phyloP scores from a whole-genome alignment of 2,113 vertebrate genomes.

The Scophthalmus maximus region DNA sequence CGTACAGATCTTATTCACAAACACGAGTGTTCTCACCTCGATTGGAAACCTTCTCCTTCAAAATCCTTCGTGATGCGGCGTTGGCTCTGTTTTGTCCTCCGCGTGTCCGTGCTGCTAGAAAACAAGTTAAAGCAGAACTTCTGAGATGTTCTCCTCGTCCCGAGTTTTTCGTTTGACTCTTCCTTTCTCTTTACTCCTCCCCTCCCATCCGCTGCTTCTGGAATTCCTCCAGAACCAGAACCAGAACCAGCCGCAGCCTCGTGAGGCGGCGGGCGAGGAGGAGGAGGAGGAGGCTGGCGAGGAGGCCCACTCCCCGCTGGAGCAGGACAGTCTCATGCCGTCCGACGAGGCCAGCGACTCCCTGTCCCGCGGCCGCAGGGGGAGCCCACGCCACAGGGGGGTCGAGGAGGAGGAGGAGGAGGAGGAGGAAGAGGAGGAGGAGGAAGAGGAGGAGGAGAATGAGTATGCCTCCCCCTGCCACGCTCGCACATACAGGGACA shows the following conservation, averaged over 20 bases:
- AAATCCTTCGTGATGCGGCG: slow-evolving; percentile 45
- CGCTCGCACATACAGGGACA: slow-evolving; percentile 88
- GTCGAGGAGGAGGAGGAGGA: slow-evolving; percentile 71
- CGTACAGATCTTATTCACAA: too few relatives aligned
- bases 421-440: slow-evolving; percentile 77
- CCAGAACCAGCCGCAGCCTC: slow-evolving; percentile 71
- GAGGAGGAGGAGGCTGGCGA: slow-evolving; percentile 75
- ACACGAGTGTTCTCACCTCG: not conserved
- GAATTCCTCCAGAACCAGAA: slow-evolving; percentile 72
- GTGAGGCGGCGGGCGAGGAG: slow-evolving; percentile 58
- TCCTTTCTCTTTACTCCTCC: not conserved
- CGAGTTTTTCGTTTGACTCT: slow-evolving; percentile 14
- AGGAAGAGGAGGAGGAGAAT: slow-evolving; percentile 78
- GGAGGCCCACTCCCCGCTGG: slow-evolving; percentile 89
- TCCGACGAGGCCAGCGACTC: slow-evolving; percentile 94
- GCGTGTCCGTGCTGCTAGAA: slow-evolving; percentile 9
- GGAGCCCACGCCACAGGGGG: slow-evolving; percentile 78
- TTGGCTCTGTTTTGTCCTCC: slow-evolving; percentile 42
- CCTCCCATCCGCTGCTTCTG: not conserved
- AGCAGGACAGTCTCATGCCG: slow-evolving; percentile 95
- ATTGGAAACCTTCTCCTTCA: slow-evolving; percentile 35
- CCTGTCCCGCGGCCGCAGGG: slow-evolving; percentile 78
- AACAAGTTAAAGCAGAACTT: slow-evolving; percentile 9
- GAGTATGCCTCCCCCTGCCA: slow-evolving; percentile 85
- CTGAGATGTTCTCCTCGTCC: slow-evolving; percentile 8